These are phyloP conservation scores for Porites evermanni DNA, from an alignment of 92 coral and sea anemone species.

Conservation along the genomic window DNA sequence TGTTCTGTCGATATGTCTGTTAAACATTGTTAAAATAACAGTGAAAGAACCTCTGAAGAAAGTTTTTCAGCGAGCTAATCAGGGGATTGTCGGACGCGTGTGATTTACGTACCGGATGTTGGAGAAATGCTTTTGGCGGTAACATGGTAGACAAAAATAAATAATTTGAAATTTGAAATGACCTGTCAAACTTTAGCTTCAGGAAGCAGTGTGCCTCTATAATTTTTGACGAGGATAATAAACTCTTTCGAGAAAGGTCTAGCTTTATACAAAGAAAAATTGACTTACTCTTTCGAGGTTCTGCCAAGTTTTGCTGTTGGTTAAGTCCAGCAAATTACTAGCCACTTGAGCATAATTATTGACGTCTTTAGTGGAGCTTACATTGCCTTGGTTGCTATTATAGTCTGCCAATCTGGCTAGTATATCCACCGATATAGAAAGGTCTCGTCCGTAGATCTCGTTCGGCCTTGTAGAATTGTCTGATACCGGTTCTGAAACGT, in stretches of 20 bases:
- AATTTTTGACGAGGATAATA: too few relatives aligned
- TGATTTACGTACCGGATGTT: too few relatives aligned
- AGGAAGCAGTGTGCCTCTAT: too few relatives aligned
- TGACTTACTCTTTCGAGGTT: conserved; percentile 47
- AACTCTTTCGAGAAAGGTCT: neutral
- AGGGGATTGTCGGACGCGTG: too few relatives aligned
- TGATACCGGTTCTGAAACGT: neutral
- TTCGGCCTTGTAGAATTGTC: conserved; percentile 44
- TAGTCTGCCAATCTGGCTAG: conserved; percentile 53
- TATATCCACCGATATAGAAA: conserved; percentile 56
- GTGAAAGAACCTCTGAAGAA: too few relatives aligned
- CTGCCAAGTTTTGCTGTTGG: conserved; percentile 58
- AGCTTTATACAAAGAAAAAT: neutral
- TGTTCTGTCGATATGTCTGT: too few relatives aligned
- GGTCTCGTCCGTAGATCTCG: conserved; percentile 66
- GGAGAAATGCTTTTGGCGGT: too few relatives aligned
- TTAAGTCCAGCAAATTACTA: conserved; percentile 63
- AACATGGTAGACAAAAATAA: too few relatives aligned
- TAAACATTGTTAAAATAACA: too few relatives aligned
- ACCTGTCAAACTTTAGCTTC: too few relatives aligned
- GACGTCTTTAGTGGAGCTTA: conserved; percentile 46
- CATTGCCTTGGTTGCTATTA: conserved; percentile 44
- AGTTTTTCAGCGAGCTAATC: too few relatives aligned
- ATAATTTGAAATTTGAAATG: too few relatives aligned
- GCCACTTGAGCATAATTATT: conserved; percentile 67